Conservation (phyloP, 2,888 invertebrate species). For the Prostheceraeus crozeri region DNA sequence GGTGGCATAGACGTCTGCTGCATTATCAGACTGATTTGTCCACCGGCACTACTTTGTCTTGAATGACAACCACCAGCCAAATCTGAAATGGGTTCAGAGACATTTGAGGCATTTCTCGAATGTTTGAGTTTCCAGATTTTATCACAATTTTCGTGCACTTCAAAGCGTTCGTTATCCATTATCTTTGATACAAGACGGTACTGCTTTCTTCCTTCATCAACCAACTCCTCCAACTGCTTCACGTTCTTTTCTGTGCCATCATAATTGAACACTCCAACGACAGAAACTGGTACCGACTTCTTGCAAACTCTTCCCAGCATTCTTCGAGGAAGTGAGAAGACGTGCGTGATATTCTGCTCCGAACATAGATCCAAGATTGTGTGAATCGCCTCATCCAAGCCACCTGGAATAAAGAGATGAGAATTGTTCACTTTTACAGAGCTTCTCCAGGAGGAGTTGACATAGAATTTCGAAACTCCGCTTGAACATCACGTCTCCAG, state of each 20-base stretch:
- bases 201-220: slow-evolving; percentile 9
- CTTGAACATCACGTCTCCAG: no score
- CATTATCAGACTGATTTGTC: no score
- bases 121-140: no score
- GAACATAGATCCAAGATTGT: slow-evolving; percentile 60
- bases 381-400: slow-evolving; percentile 61
- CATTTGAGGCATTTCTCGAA: slow-evolving; percentile 7
- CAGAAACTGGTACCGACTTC: slow-evolving; percentile 63
- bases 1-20: no score
- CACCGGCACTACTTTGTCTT: no score
- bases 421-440: no score
- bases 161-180: slow-evolving; percentile 6
- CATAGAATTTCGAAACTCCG: no score
- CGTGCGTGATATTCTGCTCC: slow-evolving; percentile 61
- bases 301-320: slow-evolving; percentile 61
- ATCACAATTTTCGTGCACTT: background rate
- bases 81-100: slow-evolving; percentile 17
- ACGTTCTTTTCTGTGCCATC: slow-evolving; percentile 62
- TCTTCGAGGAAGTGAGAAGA: slow-evolving; percentile 62
- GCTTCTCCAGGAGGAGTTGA: no score
- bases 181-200: slow-evolving; percentile 1
- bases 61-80: background rate
- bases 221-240: slow-evolving; percentile 25
- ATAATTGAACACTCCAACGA: slow-evolving; percentile 63
- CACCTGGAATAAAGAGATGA: no score